Evolutionary conservation across 1,140 invertebrate genomes (phyloP).

Genomic region (Propsilocerus akamusi): DNA sequence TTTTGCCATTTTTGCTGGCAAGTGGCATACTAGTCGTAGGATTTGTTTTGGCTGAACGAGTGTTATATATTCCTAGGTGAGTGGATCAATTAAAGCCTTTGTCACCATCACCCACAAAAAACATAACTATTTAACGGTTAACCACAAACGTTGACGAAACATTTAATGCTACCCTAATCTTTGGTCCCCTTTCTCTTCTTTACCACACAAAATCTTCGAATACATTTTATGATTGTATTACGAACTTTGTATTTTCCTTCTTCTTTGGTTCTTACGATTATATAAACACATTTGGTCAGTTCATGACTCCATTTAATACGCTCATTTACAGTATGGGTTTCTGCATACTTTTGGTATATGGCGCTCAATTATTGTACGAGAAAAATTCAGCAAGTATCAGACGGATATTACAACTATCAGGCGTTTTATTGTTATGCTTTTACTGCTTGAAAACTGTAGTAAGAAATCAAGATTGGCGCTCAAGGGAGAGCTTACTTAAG

Average conservation of each 20-base stretch:
- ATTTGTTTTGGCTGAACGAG: conserved; percentile 76
- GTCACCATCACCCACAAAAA: not conserved
- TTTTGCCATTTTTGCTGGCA: conserved; percentile 60
- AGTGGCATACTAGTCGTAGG: conserved; percentile 77
- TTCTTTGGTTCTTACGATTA: not conserved
- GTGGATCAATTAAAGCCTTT: not conserved
- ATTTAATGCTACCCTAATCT: not conserved
- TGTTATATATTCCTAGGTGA: conserved; percentile 80
- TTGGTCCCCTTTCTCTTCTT: not conserved
- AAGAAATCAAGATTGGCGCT: conserved; percentile 60
- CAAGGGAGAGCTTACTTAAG: conserved; percentile 54
- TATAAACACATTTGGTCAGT: not conserved
- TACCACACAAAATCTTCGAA: not conserved
- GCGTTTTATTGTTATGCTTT: conserved; percentile 34
- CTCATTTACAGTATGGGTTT: conserved; percentile 40
- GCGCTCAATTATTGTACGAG: conserved; percentile 38
- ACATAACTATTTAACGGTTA: not conserved
- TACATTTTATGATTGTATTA: not conserved
- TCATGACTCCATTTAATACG: not conserved
- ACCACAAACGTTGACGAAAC: not conserved
- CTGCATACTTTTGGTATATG: conserved; percentile 39
- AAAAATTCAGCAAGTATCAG: conserved; percentile 24
- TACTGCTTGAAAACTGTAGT: conserved; percentile 43
- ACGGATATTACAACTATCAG: conserved; percentile 27
- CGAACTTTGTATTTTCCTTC: not conserved